Evolutionary conservation across 2,888 invertebrate genomes (phyloP).

Genomic region (Platycheirus rosarum): DNA sequence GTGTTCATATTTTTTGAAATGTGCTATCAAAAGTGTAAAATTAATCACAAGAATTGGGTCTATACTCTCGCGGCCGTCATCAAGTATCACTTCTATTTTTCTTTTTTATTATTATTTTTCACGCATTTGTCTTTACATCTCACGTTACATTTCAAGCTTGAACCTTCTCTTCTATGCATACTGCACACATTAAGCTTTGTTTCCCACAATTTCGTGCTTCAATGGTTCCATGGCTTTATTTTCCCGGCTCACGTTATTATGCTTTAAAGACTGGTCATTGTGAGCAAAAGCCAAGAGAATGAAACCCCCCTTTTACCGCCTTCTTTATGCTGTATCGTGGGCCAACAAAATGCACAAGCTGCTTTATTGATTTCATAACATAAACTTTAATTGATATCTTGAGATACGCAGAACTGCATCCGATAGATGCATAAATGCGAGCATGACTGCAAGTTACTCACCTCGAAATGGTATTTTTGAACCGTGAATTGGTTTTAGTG

Average conservation of each 20-base stretch:
- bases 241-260: slow-evolving; percentile 10
- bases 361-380: slow-evolving; percentile 43
- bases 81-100: slow-evolving; percentile 21
- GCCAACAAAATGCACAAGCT: slow-evolving; percentile 5
- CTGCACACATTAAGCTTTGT: slow-evolving; percentile 30
- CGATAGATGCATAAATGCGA: slow-evolving; percentile 34
- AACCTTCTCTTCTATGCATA: neutral
- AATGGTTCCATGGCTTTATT: slow-evolving; percentile 49
- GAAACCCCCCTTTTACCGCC: slow-evolving; percentile 5
- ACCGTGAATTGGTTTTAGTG: slow-evolving; percentile 57
- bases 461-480: slow-evolving; percentile 58
- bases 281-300: slow-evolving; percentile 17
- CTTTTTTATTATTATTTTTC: slow-evolving; percentile 25
- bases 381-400: slow-evolving; percentile 52
- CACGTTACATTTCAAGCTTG: slow-evolving; percentile 44
- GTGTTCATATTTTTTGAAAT: slow-evolving; percentile 9
- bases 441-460: slow-evolving; percentile 59
- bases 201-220: slow-evolving; percentile 55
- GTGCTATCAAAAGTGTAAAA: slow-evolving; percentile 31
- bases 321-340: neutral
- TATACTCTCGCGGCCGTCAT: slow-evolving; percentile 41
- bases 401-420: slow-evolving; percentile 25
- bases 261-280: slow-evolving; percentile 23
- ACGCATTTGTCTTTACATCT: slow-evolving; percentile 57
- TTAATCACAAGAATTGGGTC: slow-evolving; percentile 56